These are phyloP conservation scores for Trididemnum clinides DNA, from an alignment of 23 tunicate species.

Conservation along the genomic window DNA sequence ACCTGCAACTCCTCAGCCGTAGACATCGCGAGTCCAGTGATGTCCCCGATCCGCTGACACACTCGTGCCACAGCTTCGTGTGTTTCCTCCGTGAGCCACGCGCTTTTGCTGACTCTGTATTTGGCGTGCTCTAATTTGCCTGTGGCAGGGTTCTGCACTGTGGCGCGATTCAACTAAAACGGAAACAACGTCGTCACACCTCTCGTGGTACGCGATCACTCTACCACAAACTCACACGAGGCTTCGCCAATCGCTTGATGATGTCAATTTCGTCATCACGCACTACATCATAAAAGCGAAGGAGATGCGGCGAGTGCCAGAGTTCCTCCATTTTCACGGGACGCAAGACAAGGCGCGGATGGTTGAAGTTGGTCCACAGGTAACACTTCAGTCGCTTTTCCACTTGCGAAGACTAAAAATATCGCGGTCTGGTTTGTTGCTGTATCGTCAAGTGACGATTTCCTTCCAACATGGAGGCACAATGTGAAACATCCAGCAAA, in stretches of 20 bases:
- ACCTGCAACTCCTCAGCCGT: constrained; percentile 94
- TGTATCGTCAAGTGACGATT: too few species aligned
- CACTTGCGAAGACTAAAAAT: neutral
- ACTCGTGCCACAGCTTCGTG: constrained; percentile 36
- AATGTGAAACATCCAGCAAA: too few species aligned
- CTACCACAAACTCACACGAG: constrained; percentile 29
- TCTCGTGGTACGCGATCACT: neutral
- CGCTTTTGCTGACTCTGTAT: constrained; percentile 95
- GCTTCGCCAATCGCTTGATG: constrained; percentile 78
- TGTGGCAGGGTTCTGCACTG: constrained; percentile 92
- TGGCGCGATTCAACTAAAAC: constrained; percentile 72
- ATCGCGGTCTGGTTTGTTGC: too few species aligned
- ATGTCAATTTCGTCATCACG: constrained; percentile 48
- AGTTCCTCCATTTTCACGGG: constrained; percentile 89
- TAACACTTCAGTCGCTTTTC: constrained; percentile 73
- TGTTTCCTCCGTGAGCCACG: constrained; percentile 79
- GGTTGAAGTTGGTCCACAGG: constrained; percentile 68
- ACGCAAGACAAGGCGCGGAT: constrained; percentile 45
- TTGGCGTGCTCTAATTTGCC: constrained; percentile 80
- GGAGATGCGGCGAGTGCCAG: constrained; percentile 78
- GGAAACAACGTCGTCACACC: neutral
- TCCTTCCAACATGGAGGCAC: too few species aligned
- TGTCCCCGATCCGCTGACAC: constrained; percentile 56
- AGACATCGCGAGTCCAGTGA: constrained; percentile 76
- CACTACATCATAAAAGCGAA: constrained; percentile 76